Evolutionary conservation across 2,797 vertebrate genomes (phyloP).

Genomic region (Corythornis leucogaster): DNA sequence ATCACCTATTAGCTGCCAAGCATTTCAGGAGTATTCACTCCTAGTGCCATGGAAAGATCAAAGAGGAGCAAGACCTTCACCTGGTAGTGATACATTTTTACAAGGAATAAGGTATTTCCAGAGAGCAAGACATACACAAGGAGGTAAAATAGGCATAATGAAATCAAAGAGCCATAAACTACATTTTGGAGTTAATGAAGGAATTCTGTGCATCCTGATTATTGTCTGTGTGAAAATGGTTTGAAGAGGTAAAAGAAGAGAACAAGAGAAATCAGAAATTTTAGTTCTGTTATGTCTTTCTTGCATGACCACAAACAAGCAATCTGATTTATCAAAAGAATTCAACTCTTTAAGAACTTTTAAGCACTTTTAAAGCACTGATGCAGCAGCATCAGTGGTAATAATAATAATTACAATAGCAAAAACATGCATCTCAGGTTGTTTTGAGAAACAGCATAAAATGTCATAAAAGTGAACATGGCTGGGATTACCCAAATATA

Average conservation of each 20-base stretch:
- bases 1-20: constrained; percentile 45
- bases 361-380: background rate
- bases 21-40: constrained; percentile 7
- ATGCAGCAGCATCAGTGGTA: background rate
- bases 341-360: background rate
- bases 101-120: background rate
- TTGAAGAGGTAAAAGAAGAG: background rate
- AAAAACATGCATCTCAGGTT: background rate
- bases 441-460: background rate
- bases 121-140: background rate
- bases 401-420: background rate
- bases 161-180: background rate
- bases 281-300: background rate
- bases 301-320: background rate
- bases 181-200: background rate
- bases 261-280: background rate
- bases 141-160: background rate
- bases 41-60: constrained; percentile 38
- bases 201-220: background rate
- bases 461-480: background rate
- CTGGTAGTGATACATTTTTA: constrained; percentile 22
- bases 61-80: constrained; percentile 49
- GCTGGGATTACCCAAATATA: background rate
- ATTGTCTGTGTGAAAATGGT: background rate
- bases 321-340: background rate